Base-by-base conservation (phyloP, 2,797 vertebrate species). In the Phalloptychus januarius region DNA sequence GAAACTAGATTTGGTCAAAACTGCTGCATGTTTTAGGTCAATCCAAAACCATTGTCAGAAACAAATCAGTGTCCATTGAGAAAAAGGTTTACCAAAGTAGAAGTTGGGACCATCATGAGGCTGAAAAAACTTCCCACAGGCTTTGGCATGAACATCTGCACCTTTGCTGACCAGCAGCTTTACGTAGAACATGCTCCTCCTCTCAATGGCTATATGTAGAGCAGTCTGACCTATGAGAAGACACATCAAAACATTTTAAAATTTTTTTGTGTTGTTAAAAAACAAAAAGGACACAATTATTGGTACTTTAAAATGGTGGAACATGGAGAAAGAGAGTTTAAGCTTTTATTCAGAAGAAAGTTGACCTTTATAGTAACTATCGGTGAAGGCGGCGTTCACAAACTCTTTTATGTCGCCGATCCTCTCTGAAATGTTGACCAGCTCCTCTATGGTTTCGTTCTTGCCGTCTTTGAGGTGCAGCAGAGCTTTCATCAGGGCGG, bases 131-230 rank as follows among this genome's bases (percentile, higher is more conserved):
- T 93, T 96, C 23, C 98, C 98, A 4, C 94, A 96, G 89, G 98
- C 98, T 71, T 89, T 97, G 46, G 96, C 95, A 31, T 99, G 96
- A 83, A 99, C 96, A 0, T 98, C 88, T 8, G 98, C 97, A 77
- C 96, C 96, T 0, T 98, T 97, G 72, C 97, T 95, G 88, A 99
- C 91, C 92, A 99, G 90, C 28, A 99, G 95, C 69, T 95, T 84
- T 83, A 97, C 97, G 72, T 96, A 95, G 28, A 84, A 87, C 77
- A 95, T 81, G 84, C 97, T 98, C 77, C 98, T 96, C 86, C 97
- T 97, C 94, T 99, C 98, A 0, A 98, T 97, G 83, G 98, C 97
- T 0, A 99, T 96, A 76, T 99, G 98, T 67, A 99, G 96, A 0
- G 98, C 97, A 0, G 98, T 97, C 93, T 99, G 98, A 50, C 98